Conservation (phyloP, 2,797 vertebrate genomes). For the Hafferia zeledoni region DNA sequence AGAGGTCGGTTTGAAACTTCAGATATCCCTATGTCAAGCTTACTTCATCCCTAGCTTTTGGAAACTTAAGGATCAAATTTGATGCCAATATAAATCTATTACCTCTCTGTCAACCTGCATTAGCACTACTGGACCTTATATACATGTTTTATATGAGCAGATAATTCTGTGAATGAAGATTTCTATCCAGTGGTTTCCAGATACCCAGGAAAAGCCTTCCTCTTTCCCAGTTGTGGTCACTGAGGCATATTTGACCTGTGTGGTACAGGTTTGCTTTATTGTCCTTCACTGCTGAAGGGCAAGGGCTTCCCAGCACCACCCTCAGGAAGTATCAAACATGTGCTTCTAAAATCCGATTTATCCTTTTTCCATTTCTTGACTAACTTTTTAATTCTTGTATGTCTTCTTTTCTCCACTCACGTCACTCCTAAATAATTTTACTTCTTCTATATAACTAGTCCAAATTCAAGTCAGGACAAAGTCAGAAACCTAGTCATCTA, state of each 20-base stretch:
- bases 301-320: not conserved
- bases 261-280: not conserved
- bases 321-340: not conserved
- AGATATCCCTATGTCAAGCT: not conserved
- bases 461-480: not conserved
- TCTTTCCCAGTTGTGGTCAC: rapidly evolving
- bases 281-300: not conserved
- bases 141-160: not conserved
- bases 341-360: not conserved
- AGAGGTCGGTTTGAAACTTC: not conserved
- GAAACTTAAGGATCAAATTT: not conserved
- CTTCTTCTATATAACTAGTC: not conserved
- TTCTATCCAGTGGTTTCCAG: not conserved
- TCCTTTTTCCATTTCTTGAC: not conserved
- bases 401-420: not conserved
- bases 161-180: not conserved
- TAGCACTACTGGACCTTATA: not conserved
- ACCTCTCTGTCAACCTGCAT: not conserved
- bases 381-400: not conserved
- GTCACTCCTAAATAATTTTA: not conserved
- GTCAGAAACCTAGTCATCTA: not conserved
- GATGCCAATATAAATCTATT: not conserved
- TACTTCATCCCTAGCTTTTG: not conserved
- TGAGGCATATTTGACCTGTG: not conserved
- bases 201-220: not conserved